Percentiles rank a stretch among this genome's conserved stretches.
Conservation (phyloP, 2,888 invertebrate genomes). For the Epistrophe grossulariae region DNA sequence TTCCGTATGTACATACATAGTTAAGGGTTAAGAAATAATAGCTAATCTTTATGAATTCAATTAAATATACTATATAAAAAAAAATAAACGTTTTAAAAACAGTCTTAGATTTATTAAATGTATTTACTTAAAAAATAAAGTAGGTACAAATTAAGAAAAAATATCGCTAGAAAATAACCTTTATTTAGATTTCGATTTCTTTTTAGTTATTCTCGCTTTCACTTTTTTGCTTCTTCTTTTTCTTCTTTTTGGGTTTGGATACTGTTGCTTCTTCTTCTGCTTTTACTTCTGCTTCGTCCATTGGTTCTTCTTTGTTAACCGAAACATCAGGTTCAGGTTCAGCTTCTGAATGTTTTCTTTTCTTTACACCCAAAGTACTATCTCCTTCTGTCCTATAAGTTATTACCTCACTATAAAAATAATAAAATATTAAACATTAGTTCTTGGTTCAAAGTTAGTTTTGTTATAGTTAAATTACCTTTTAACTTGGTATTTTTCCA, state of each 20-base stretch:
- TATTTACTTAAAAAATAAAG: constrained; percentile 59
- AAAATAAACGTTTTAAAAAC: not conserved
- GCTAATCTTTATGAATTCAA: too few relatives aligned
- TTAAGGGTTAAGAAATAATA: too few relatives aligned
- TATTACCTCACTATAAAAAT: constrained; percentile 87
- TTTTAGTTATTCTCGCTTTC: constrained; percentile 82
- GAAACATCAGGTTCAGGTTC: constrained; percentile 77
- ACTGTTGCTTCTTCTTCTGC: constrained; percentile 77
- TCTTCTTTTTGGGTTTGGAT: constrained; percentile 84
- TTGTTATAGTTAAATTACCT: constrained; percentile 77
- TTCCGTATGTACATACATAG: too few relatives aligned
- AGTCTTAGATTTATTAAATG: constrained; percentile 21
- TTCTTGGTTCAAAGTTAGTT: not conserved
- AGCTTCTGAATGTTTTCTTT: constrained; percentile 85
- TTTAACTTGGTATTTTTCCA: constrained; percentile 94
- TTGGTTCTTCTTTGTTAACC: constrained; percentile 42
- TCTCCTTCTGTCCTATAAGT: constrained; percentile 92
- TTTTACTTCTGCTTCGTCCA: constrained; percentile 52
- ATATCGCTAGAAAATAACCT: constrained; percentile 7
- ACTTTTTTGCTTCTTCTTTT: constrained; percentile 81
- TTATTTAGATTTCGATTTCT: not conserved
- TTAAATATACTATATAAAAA: too few relatives aligned
- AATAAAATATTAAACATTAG: constrained; percentile 24
- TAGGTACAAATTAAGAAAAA: constrained; percentile 36
- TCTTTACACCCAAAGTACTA: constrained; percentile 88